Evolutionary conservation across 2,888 invertebrate species (phyloP).

Genomic region (Parascotia fuliginaria): DNA sequence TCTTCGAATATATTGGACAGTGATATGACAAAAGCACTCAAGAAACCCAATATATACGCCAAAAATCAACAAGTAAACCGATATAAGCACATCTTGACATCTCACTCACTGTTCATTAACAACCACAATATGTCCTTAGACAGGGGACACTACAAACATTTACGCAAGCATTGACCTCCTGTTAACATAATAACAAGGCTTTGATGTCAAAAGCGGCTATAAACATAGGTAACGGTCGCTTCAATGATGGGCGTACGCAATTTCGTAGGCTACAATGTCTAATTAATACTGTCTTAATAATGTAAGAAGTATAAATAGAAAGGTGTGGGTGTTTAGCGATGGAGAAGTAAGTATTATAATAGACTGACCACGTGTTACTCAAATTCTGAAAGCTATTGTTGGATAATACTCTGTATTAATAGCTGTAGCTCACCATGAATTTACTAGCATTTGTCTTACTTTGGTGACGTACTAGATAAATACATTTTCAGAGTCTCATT

Average conservation of each 20-base stretch:
- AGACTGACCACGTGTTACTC: too few relatives aligned
- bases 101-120: slow-evolving; percentile 33
- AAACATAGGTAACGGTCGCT: slow-evolving; percentile 18
- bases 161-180: slow-evolving; percentile 37
- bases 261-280: slow-evolving; percentile 25
- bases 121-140: slow-evolving; percentile 37
- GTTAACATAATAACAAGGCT: slow-evolving; percentile 43
- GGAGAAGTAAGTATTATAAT: too few relatives aligned
- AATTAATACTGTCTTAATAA: slow-evolving; percentile 38
- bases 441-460: too few relatives aligned
- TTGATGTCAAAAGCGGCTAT: slow-evolving; percentile 38
- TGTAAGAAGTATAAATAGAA: slow-evolving; percentile 26
- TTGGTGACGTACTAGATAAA: too few relatives aligned
- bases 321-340: background rate
- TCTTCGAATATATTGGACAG: too few relatives aligned
- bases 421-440: too few relatives aligned
- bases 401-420: too few relatives aligned
- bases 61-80: slow-evolving; percentile 1
- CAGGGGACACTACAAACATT: slow-evolving; percentile 33
- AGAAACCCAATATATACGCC: background rate
- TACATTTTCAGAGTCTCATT: too few relatives aligned
- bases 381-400: too few relatives aligned
- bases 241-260: slow-evolving; percentile 34
- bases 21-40: too few relatives aligned
- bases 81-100: slow-evolving; percentile 4